Base-by-base conservation (phyloP, 1,140 invertebrate genomes). In the Macrostomum lignano region DNA sequence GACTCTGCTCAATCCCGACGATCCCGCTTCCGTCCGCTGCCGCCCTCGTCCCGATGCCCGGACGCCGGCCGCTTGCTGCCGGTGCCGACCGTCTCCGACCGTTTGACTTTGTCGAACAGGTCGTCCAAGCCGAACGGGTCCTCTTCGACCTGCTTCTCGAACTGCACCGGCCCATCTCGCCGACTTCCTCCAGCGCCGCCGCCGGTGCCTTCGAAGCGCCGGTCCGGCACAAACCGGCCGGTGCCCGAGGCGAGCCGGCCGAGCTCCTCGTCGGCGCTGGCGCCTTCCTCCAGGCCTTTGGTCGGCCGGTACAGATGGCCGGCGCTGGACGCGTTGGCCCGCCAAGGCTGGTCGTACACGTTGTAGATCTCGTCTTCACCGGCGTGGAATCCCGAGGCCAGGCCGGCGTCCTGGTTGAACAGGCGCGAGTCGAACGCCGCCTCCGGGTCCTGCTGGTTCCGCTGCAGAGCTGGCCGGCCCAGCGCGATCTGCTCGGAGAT, bases 401-500 rank as follows among this genome's bases (percentile, higher is more conserved):
- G 73, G 31, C 88, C 88, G 53, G 61, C 40, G 20, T 33, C 72
- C 40, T 81, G 79, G 47, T 94, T 91, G 49, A 96, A 93, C 2
- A 98, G 60, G 30, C 91, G 60, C 44, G 86, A 76, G 62, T 96
- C 91, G 56, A 93, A 98, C 50, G 86, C 71, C 1, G 69, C 67
- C 46, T 3, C 67, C 66, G 46, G 81, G 17, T 32, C 0, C 42
- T 40, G 21, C 21, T 23, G 10, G 10, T 24, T 22, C n/a, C n/a
- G n/a, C n/a, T n/a, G n/a, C n/a, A n/a, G n/a, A n/a, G n/a, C n/a
- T 0, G 88, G 88, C 49, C 94, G 53, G 3, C 86, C 88, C 3
- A 98, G 61, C 1, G 88, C 91, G 46, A 98, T 94, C 62, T 94
- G 79, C 52, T 98, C 88, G 38, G 78, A 88, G 35, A 98, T 88